Evolutionary conservation across 1,140 invertebrate species (phyloP), one percentile per base, ranked within the genome.

Genomic region (Amphibalanus amphitrite): DNA sequence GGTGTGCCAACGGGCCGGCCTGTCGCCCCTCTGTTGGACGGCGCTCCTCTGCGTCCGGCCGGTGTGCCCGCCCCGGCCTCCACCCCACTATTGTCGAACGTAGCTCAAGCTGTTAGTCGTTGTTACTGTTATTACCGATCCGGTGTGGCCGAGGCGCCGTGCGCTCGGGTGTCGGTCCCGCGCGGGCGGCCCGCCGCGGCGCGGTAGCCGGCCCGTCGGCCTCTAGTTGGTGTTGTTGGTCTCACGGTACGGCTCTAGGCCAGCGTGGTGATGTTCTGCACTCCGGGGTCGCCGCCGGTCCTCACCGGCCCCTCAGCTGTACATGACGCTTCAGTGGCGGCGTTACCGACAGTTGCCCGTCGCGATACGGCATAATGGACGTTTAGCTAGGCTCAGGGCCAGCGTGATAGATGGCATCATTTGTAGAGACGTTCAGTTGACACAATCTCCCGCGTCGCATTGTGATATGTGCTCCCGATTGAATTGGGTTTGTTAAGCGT

Each of bases 51-150:
- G 13, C 1, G 47, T 23, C 13, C 10, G 17, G 47, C 23, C 47
- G 47, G 47, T 23, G 47, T 23, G 47, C 10, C 20, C 10, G 23
- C 47, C 47, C 47, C 47, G 13, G 47, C 20, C 6, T 1, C 47
- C n/a, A n/a, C n/a, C 20, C 17, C 47, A 20, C 47, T 1, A 59
- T 59, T 59, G 47, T 59, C 47, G 47, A 13, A 59, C 10, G 47
- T 59, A 59, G 47, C 47, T 59, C 47, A 59, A 59, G 47, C 47
- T 59, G 47, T 59, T 59, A 59, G 47, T 59, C 47, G 47, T 59
- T 59, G 20, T 59, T 59, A 23, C 6, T 59, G 47, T 59, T 59
- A 59, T 23, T 8, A 38, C 15, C 33, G 33, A 4, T n/a, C n/a
- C n/a, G n/a, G n/a, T n/a, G n/a, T n/a, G n/a, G n/a, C n/a, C n/a